Evolutionary conservation across 2,888 invertebrate species (phyloP).

Genomic region (Cremastobaeus sp.): DNA sequence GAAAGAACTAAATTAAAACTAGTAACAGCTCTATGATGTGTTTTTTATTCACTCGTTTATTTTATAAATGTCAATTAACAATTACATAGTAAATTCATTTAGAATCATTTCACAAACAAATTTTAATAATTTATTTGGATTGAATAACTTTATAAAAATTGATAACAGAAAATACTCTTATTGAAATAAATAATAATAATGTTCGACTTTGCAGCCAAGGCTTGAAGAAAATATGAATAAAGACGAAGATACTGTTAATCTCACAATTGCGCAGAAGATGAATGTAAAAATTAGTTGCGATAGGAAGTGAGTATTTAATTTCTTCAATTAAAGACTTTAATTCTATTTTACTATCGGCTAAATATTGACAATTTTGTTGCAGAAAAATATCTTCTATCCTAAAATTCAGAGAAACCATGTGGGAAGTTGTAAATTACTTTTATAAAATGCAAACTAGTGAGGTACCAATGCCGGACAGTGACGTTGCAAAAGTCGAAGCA

Average conservation of each 20-base stretch:
- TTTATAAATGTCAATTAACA: no score
- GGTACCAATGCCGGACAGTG: background rate
- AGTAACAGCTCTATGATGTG: no score
- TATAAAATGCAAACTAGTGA: constrained; percentile 79
- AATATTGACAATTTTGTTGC: no score
- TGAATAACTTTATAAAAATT: no score
- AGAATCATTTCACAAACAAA: no score
- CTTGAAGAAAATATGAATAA: no score
- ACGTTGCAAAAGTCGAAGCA: constrained; percentile 50
- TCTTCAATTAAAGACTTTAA: constrained; percentile 27
- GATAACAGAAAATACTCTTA: no score
- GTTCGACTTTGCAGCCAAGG: no score
- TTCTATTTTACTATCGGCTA: constrained; percentile 3
- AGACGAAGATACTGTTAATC: background rate
- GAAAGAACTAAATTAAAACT: no score
- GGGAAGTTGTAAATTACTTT: constrained; percentile 79
- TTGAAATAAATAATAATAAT: background rate
- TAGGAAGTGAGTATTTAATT: constrained; percentile 74
- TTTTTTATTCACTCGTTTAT: no score
- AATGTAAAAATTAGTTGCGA: constrained; percentile 75
- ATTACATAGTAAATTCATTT: no score
- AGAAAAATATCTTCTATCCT: constrained; percentile 76
- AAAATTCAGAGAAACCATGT: constrained; percentile 79
- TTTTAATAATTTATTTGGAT: no score
- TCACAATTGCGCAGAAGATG: constrained; percentile 16